phyloP scores from a whole-genome alignment of 2,888 invertebrate species.

The Parnassius glacialis region DNA sequence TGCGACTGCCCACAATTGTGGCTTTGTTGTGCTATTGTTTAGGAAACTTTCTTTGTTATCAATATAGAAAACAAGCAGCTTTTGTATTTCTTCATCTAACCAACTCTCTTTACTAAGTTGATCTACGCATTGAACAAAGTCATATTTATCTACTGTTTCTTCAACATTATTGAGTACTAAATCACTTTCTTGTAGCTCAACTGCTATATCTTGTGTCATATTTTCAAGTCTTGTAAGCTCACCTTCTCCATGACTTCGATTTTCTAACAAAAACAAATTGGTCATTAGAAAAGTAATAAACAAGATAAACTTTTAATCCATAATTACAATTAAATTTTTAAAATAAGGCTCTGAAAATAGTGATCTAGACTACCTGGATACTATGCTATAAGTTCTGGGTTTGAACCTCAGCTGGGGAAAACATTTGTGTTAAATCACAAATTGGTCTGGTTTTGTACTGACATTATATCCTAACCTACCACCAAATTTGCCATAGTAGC shows the following conservation, averaged over 20 bases:
- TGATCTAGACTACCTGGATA: too few species aligned
- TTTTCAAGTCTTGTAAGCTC: slow-evolving; percentile 33
- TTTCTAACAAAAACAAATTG: slow-evolving; percentile 45
- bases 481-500: too few species aligned
- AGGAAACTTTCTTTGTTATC: slow-evolving; percentile 68
- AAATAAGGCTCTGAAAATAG: too few species aligned
- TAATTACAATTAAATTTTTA: too few species aligned
- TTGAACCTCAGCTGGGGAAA: too few species aligned
- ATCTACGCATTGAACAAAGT: slow-evolving; percentile 30
- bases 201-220: slow-evolving; percentile 27
- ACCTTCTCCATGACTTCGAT: slow-evolving; percentile 46
- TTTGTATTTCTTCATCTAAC: slow-evolving; percentile 57
- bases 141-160: slow-evolving; percentile 33
- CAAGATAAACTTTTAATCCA: too few species aligned
- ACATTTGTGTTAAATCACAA: too few species aligned
- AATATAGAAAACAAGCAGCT: slow-evolving; percentile 62
- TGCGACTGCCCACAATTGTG: slow-evolving; percentile 65
- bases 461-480: too few species aligned
- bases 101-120: slow-evolving; percentile 44
- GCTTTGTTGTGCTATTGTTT: slow-evolving; percentile 50
- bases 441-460: too few species aligned
- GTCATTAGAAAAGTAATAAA: too few species aligned
- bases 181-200: slow-evolving; percentile 33
- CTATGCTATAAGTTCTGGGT: too few species aligned
- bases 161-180: slow-evolving; percentile 40